Evolutionary conservation across 2,888 invertebrate species (phyloP).

Genomic region (Girardia tigrina): DNA sequence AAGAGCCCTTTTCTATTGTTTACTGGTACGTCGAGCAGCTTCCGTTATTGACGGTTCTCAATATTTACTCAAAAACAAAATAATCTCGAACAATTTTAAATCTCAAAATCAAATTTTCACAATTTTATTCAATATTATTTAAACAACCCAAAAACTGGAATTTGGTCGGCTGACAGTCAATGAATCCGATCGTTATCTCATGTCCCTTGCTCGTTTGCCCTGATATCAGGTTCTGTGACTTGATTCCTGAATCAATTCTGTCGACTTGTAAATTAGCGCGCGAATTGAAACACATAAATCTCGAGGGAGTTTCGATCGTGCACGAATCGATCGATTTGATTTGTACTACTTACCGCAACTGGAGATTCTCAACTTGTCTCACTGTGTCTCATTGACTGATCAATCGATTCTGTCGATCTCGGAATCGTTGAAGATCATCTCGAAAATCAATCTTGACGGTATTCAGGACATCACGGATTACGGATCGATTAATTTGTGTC

Average conservation of each 20-base stretch:
- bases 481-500: neutral
- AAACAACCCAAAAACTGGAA: no score
- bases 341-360: slow-evolving; percentile 1
- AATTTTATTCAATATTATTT: no score
- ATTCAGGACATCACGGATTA: neutral
- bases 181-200: neutral
- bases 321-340: neutral
- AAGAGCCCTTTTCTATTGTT: neutral
- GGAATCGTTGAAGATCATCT: neutral
- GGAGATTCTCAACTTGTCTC: neutral
- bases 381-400: neutral
- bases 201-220: neutral
- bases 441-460: neutral
- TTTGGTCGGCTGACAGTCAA: no score
- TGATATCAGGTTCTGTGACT: neutral
- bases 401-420: neutral
- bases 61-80: no score
- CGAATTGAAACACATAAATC: slow-evolving; percentile 4
- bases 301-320: neutral
- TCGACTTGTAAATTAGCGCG: neutral
- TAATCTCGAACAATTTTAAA: no score
- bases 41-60: neutral
- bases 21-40: no score
- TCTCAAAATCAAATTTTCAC: no score
- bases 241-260: neutral